Conservation (phyloP, 1,140 invertebrate species). For the Orchestia grillus region DNA sequence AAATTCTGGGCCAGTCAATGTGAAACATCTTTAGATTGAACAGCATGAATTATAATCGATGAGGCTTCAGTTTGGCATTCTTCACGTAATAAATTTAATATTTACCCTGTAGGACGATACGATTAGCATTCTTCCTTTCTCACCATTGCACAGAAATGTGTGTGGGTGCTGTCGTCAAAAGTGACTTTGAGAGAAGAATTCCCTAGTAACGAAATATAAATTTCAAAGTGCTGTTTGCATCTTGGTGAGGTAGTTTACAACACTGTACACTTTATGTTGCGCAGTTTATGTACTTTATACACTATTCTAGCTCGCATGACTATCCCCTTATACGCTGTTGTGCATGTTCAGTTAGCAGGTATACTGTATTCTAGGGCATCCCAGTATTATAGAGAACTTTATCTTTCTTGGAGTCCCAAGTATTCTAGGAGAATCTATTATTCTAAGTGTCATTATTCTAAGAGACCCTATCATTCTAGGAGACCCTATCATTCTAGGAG, state of each 20-base stretch:
- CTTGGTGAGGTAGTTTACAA: too few relatives aligned
- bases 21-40: neutral
- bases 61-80: neutral
- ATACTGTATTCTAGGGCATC: too few relatives aligned
- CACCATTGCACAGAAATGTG: neutral
- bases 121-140: neutral
- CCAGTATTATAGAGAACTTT: too few relatives aligned
- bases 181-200: too few relatives aligned
- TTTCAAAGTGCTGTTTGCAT: too few relatives aligned
- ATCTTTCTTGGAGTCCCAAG: neutral
- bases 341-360: too few relatives aligned
- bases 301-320: too few relatives aligned
- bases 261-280: too few relatives aligned
- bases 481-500: neutral
- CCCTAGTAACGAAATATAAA: too few relatives aligned
- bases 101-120: neutral
- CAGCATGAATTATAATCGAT: neutral
- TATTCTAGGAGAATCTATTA: neutral
- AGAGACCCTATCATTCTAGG: neutral
- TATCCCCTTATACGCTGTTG: too few relatives aligned
- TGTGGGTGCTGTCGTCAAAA: neutral
- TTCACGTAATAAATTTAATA: neutral
- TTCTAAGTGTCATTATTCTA: neutral
- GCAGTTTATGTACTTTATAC: too few relatives aligned
- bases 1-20: neutral